A percentile compares a stretch with the other conserved stretches of the same genome.
Evolutionary conservation across 2,888 invertebrate genomes (phyloP).

Genomic region (Monopis laevigella): DNA sequence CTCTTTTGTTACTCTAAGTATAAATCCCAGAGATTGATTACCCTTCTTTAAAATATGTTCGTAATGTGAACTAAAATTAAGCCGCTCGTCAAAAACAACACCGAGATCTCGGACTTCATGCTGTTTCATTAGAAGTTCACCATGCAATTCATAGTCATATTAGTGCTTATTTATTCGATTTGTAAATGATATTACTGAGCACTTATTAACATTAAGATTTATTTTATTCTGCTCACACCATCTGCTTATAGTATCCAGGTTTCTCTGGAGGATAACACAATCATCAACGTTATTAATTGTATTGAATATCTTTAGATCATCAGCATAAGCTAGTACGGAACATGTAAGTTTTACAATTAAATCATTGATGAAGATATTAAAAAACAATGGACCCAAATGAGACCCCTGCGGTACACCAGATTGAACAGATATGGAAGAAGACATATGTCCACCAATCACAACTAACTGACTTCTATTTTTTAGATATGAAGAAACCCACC

Average conservation of each 20-base stretch:
- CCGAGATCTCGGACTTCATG: not conserved
- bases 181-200: not conserved
- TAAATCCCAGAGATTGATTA: not conserved
- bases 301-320: conserved; percentile 12
- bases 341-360: not conserved
- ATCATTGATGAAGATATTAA: conserved; percentile 12
- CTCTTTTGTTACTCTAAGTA: not conserved
- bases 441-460: conserved; percentile 8
- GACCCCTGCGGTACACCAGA: conserved; percentile 15
- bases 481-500: conserved; percentile 12
- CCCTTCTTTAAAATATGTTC: not conserved
- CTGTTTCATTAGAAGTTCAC: not conserved
- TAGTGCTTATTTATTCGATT: not conserved
- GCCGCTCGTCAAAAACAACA: not conserved
- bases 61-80: not conserved
- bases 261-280: not conserved
- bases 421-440: too few relatives aligned
- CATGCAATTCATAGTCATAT: not conserved
- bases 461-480: conserved; percentile 12
- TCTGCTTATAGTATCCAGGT: not conserved
- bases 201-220: conserved; percentile 8
- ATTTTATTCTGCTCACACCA: conserved; percentile 5
- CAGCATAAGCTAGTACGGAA: conserved; percentile 7
- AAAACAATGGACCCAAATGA: conserved; percentile 13
- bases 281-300: not conserved